Conservation (phyloP, 2,797 vertebrate genomes). For the Odontamblyopus rebecca region DNA sequence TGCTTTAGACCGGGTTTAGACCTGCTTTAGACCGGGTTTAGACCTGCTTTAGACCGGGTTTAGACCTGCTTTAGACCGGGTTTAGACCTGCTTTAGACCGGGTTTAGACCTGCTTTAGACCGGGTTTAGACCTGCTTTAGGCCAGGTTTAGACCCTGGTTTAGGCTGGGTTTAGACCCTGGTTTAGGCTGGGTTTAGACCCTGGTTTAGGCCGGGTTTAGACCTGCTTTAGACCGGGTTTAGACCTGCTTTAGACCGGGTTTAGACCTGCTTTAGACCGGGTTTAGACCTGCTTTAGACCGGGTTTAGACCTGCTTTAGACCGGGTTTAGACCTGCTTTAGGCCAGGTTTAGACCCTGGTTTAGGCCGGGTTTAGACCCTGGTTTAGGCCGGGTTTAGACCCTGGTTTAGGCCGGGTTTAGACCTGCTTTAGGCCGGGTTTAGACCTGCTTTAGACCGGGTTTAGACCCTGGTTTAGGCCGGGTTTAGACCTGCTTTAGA, state of each 20-base stretch:
- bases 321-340: too few species aligned
- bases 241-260: not conserved
- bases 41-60: not conserved
- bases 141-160: not conserved
- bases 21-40: not conserved
- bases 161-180: not conserved
- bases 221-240: not conserved
- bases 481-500: too few species aligned
- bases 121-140: not conserved
- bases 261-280: not conserved
- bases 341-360: too few species aligned
- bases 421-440: not conserved
- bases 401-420: not conserved
- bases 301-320: too few species aligned
- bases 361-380: not conserved
- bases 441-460: not conserved
- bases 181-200: not conserved
- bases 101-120: not conserved
- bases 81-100: too few species aligned
- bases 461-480: too few species aligned
- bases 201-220: not conserved
- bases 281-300: not conserved
- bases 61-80: not conserved
- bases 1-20: not conserved
- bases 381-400: not conserved